Conservation (phyloP, 2,888 invertebrate genomes). For the Alentia gelatinosa region DNA sequence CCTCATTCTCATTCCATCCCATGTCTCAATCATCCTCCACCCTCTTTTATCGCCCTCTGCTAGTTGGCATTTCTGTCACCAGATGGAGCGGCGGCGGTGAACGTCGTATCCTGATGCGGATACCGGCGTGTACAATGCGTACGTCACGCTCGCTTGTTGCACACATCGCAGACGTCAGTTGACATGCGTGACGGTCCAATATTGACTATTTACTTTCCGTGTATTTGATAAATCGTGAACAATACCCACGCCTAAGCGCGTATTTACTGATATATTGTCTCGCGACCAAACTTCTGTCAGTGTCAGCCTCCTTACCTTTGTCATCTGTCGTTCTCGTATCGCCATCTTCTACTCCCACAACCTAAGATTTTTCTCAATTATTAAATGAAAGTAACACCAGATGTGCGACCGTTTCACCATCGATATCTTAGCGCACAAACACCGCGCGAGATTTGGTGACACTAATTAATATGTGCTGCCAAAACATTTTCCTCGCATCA, state of each 20-base stretch:
- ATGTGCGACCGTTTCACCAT: not conserved
- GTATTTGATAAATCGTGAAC: conserved; percentile 25
- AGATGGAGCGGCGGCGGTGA: not conserved
- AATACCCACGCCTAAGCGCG: not conserved
- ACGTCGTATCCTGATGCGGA: not conserved
- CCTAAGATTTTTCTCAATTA: not conserved
- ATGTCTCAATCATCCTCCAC: not conserved
- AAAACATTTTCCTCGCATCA: not conserved
- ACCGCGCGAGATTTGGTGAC: not conserved
- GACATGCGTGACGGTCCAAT: not conserved
- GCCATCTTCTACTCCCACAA: not conserved
- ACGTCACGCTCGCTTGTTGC: not conserved
- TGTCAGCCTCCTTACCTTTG: not conserved
- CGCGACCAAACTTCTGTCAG: not conserved
- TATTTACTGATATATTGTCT: conserved; percentile 1
- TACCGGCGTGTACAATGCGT: not conserved
- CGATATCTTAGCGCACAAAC: not conserved
- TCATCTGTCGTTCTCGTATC: not conserved
- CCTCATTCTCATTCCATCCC: not conserved
- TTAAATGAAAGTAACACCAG: not conserved
- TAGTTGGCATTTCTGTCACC: conserved; percentile 11
- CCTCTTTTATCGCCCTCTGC: not conserved
- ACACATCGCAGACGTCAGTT: not conserved
- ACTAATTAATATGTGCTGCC: not conserved
- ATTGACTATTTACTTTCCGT: not conserved